Conservation (phyloP, 2,888 invertebrate species). For the Argyra leucocephala region DNA sequence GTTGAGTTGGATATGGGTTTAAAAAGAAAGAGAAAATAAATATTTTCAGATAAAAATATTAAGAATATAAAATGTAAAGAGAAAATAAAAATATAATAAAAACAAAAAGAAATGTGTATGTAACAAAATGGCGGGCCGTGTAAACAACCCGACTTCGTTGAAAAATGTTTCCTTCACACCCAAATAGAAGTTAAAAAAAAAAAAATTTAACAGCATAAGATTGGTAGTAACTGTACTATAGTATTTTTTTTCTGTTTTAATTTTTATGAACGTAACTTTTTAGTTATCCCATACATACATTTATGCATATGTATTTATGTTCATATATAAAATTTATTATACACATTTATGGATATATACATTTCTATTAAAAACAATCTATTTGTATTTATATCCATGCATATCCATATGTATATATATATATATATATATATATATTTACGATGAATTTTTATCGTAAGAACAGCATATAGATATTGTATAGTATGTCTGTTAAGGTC, state of each 20-base stretch:
- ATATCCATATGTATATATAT: no score
- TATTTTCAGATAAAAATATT: background rate
- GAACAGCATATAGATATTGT: no score
- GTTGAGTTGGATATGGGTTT: no score
- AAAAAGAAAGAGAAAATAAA: no score
- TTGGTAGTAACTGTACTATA: slow-evolving; percentile 9
- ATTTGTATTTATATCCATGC: no score
- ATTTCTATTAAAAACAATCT: background rate
- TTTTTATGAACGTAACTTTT: background rate
- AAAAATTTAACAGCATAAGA: background rate
- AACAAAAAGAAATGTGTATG: slow-evolving; percentile 16
- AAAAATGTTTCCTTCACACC: slow-evolving; percentile 20
- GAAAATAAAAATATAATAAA: slow-evolving; percentile 10
- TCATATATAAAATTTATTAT: no score
- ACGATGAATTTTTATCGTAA: no score
- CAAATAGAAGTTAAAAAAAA: slow-evolving; percentile 20
- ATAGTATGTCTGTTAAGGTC: no score
- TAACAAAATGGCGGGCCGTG: slow-evolving; percentile 24
- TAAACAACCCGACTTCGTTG: slow-evolving; percentile 22
- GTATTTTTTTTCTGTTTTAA: background rate
- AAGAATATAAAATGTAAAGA: background rate
- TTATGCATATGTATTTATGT: no score
- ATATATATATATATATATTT: no score
- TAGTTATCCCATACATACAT: no score
- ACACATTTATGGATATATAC: background rate